A percentile compares a stretch with the other conserved stretches of the same genome.
These are phyloP conservation scores for Actinemys pallida DNA, from an alignment of 2,113 vertebrate species.

Conservation along the genomic window DNA sequence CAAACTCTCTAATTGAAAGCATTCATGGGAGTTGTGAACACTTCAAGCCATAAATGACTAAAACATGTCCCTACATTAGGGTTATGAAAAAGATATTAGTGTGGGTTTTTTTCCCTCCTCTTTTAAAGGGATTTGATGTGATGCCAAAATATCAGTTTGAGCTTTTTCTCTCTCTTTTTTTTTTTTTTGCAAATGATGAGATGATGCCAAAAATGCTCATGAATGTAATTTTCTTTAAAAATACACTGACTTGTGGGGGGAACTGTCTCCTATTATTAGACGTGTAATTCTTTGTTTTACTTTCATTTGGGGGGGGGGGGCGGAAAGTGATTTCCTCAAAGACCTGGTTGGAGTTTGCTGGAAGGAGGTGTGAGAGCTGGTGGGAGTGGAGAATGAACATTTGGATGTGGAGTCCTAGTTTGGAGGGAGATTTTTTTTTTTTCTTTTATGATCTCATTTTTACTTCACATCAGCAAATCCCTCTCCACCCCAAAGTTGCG, in stretches of 20 bases:
- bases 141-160: constrained; percentile 51
- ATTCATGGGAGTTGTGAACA: constrained; percentile 42
- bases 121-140: constrained; percentile 55
- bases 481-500: neutral
- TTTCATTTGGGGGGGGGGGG: neutral
- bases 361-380: neutral
- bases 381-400: neutral
- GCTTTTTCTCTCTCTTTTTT: neutral
- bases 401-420: neutral
- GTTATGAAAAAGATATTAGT: constrained; percentile 60
- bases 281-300: constrained; percentile 1
- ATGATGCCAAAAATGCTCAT: constrained; percentile 31
- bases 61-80: constrained; percentile 58
- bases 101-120: constrained; percentile 34
- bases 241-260: neutral
- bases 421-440: neutral
- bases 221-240: constrained; percentile 37
- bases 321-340: neutral
- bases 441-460: neutral
- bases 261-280: neutral
- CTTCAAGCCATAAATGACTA: constrained; percentile 62
- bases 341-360: neutral
- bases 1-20: constrained; percentile 57
- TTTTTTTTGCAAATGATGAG: neutral
- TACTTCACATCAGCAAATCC: neutral